Conservation (phyloP, 2,888 invertebrate species). For the Lasioglossum zephyrum region DNA sequence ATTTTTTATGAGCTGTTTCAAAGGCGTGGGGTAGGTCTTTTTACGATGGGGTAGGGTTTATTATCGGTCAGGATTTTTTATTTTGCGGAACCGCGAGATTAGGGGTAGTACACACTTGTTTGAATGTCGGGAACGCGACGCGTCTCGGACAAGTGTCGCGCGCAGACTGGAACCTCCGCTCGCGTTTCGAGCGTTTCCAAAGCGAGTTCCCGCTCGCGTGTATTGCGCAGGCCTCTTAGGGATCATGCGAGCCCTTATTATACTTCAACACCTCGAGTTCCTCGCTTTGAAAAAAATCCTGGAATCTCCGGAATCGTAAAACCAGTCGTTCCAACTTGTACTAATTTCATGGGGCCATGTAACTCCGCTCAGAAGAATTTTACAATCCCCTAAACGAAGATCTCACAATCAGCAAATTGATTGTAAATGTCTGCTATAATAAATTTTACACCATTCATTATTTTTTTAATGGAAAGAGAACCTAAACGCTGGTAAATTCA, state of each 20-base stretch:
- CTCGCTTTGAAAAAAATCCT: not conserved
- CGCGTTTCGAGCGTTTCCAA: slow-evolving; percentile 54
- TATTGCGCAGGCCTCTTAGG: slow-evolving; percentile 50
- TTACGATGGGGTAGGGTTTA: not conserved
- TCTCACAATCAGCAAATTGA: not conserved
- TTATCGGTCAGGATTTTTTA: not conserved
- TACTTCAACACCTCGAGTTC: not conserved
- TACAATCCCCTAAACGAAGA: not conserved
- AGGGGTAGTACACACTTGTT: not conserved
- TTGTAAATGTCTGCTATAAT: no score
- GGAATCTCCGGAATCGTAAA: not conserved
- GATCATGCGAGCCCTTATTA: slow-evolving; percentile 2
- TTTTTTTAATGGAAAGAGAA: no score
- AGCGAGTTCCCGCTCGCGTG: slow-evolving; percentile 52
- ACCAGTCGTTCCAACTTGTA: not conserved
- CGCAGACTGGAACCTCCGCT: slow-evolving; percentile 74
- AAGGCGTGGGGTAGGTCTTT: not conserved
- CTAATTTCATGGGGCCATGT: not conserved
- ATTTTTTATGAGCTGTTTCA: not conserved
- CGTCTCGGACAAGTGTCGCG: slow-evolving; percentile 78
- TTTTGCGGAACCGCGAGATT: not conserved
- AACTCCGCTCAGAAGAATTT: not conserved
- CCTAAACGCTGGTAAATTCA: no score
- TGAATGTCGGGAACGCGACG: slow-evolving; percentile 62
- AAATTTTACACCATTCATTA: no score